Conservation (phyloP, 2,888 invertebrate species). For the Branchellion lobata region DNA sequence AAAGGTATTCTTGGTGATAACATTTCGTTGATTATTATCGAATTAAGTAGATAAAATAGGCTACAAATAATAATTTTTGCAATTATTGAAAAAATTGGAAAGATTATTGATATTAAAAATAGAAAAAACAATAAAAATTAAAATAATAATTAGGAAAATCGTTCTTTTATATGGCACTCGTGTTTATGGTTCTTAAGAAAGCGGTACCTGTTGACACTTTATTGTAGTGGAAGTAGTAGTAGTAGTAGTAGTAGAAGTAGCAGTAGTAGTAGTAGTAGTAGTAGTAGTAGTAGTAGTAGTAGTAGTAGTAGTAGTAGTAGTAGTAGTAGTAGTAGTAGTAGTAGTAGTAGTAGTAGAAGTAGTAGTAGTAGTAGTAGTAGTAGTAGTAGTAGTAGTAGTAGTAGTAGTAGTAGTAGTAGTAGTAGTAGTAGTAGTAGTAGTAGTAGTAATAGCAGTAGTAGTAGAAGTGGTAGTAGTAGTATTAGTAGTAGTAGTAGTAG, state of each 20-base stretch:
- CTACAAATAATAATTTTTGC: too few relatives aligned
- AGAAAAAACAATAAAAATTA: too few relatives aligned
- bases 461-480: constrained; percentile 35
- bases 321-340: constrained; percentile 18
- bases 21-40: too few relatives aligned
- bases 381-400: constrained; percentile 33
- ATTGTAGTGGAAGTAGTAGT: too few relatives aligned
- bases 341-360: constrained; percentile 22
- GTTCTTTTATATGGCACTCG: too few relatives aligned
- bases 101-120: too few relatives aligned
- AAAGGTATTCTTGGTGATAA: too few relatives aligned
- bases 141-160: too few relatives aligned
- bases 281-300: constrained; percentile 8
- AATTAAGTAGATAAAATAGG: too few relatives aligned
- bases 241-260: neutral
- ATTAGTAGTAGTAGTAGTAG: constrained; percentile 35
- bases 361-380: constrained; percentile 23
- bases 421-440: constrained; percentile 37
- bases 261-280: neutral
- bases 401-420: constrained; percentile 37
- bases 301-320: constrained; percentile 20
- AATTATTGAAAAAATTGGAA: too few relatives aligned
- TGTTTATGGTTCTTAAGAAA: too few relatives aligned
- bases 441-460: constrained; percentile 33
- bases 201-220: too few relatives aligned